phyloP scores from a whole-genome alignment of 2,888 invertebrate genomes.

The Oligia fasciuncula region DNA sequence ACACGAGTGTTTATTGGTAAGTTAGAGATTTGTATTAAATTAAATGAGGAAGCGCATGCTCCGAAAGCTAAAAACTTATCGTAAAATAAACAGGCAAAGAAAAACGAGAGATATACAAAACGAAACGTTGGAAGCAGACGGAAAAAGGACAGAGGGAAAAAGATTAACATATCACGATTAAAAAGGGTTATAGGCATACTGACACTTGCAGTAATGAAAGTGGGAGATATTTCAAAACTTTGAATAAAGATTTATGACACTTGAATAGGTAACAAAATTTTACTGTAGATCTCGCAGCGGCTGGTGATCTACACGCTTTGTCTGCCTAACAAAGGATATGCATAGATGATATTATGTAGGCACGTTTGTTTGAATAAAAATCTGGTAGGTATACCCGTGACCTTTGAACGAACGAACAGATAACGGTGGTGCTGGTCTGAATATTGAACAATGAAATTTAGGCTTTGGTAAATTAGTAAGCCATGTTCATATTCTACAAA shows the following conservation, averaged over 20 bases:
- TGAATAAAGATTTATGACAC: conserved; percentile 36
- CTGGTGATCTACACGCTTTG: conserved; percentile 40
- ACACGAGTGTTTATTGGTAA: conserved; percentile 26
- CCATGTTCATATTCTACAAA: background rate
- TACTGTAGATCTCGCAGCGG: conserved; percentile 23
- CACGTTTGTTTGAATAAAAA: conserved; percentile 32
- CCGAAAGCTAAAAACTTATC: conserved; percentile 20
- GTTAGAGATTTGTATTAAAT: conserved; percentile 45
- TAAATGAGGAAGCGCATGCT: conserved; percentile 18
- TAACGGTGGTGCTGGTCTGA: conserved; percentile 17
- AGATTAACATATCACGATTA: conserved; percentile 44
- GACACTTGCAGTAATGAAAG: conserved; percentile 38
- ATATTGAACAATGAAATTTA: conserved; percentile 30
- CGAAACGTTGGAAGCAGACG: conserved; percentile 21
- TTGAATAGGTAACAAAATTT: conserved; percentile 37
- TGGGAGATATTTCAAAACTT: conserved; percentile 45
- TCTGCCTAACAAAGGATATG: conserved; percentile 40
- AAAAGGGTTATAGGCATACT: conserved; percentile 33
- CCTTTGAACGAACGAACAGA: conserved; percentile 30
- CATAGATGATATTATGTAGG: conserved; percentile 27
- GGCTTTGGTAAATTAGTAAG: conserved; percentile 2
- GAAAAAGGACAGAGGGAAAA: conserved; percentile 5
- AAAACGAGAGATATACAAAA: conserved; percentile 15
- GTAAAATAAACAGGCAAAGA: conserved; percentile 12
- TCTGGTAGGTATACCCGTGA: conserved; percentile 29